phyloP scores from a whole-genome alignment of 2,797 vertebrate genomes.

The Apogon talboti region DNA sequence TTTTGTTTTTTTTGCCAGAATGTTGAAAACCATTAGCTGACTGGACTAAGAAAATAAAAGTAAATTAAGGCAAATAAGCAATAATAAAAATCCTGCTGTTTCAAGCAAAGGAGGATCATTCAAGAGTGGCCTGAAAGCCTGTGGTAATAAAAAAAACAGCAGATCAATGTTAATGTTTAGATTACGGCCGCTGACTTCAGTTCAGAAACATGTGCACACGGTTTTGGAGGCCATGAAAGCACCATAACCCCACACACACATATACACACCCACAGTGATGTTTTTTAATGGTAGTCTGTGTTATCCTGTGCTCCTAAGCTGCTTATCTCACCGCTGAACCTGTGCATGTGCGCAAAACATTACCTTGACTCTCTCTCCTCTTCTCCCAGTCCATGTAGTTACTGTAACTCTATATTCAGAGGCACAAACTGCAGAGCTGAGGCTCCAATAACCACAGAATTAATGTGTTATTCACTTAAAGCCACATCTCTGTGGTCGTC shows the following conservation, averaged over 20 bases:
- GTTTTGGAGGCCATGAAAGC: constrained; percentile 25
- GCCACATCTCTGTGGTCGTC: too few species aligned
- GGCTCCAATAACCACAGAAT: background rate
- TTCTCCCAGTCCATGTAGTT: background rate
- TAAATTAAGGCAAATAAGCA: constrained; percentile 74
- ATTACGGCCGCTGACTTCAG: constrained; percentile 18
- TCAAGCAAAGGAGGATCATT: constrained; percentile 34
- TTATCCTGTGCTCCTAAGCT: constrained; percentile 31
- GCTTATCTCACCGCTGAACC: constrained; percentile 32
- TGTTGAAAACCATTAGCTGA: constrained; percentile 64
- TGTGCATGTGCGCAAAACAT: constrained; percentile 26
- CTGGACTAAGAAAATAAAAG: constrained; percentile 69
- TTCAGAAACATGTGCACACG: constrained; percentile 13
- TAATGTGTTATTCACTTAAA: too few species aligned
- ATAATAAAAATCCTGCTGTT: constrained; percentile 60
- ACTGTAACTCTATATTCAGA: constrained; percentile 10
- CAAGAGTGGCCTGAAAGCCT: constrained; percentile 30
- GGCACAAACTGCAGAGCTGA: background rate
- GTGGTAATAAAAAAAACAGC: constrained; percentile 51
- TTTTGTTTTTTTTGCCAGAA: too few species aligned
- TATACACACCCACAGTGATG: background rate
- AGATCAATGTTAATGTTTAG: constrained; percentile 49
- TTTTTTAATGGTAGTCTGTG: constrained; percentile 21
- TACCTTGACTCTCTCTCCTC: constrained; percentile 15
- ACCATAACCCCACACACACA: constrained; percentile 12